A percentile compares a stretch with the other conserved stretches of the same genome.
phyloP scores from a whole-genome alignment of 2,113 vertebrate genomes.

The Trematomus loennbergii region DNA sequence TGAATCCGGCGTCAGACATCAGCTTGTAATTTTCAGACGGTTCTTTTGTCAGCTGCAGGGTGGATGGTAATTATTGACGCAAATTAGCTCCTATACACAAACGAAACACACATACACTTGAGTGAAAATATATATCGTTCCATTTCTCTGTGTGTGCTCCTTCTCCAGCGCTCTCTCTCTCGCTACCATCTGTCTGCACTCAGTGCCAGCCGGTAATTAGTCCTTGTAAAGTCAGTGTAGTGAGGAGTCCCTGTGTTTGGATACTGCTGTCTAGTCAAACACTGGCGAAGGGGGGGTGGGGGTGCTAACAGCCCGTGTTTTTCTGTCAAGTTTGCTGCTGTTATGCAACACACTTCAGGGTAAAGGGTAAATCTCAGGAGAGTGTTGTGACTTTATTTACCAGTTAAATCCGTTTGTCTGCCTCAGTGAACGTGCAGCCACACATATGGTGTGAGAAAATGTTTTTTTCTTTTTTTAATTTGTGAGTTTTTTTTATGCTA shows the following conservation, averaged over 20 bases:
- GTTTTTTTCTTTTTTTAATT: conserved; percentile 25
- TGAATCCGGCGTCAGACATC: conserved; percentile 61
- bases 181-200: conserved; percentile 75
- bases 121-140: conserved; percentile 39
- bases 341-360: conserved; percentile 72
- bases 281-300: conserved; percentile 34
- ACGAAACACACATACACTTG: conserved; percentile 25
- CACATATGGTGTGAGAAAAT: conserved; percentile 10
- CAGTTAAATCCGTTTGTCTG: conserved; percentile 58
- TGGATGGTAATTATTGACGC: conserved; percentile 69
- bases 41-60: conserved; percentile 49
- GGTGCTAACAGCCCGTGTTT: conserved; percentile 68
- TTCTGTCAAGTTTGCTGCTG: conserved; percentile 73
- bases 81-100: conserved; percentile 72
- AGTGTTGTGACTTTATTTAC: conserved; percentile 67
- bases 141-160: conserved; percentile 40
- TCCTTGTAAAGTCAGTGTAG: conserved; percentile 75
- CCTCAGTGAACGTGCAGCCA: conserved; percentile 19
- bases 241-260: conserved; percentile 77
- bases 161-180: conserved; percentile 66
- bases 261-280: conserved; percentile 74
- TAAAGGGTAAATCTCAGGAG: conserved; percentile 72
- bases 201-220: conserved; percentile 81
- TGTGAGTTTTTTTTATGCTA: conserved; percentile 44
- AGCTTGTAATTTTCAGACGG: conserved; percentile 59